phyloP scores from a whole-genome alignment of 2,888 invertebrate genomes.

The Spilarctia lutea region DNA sequence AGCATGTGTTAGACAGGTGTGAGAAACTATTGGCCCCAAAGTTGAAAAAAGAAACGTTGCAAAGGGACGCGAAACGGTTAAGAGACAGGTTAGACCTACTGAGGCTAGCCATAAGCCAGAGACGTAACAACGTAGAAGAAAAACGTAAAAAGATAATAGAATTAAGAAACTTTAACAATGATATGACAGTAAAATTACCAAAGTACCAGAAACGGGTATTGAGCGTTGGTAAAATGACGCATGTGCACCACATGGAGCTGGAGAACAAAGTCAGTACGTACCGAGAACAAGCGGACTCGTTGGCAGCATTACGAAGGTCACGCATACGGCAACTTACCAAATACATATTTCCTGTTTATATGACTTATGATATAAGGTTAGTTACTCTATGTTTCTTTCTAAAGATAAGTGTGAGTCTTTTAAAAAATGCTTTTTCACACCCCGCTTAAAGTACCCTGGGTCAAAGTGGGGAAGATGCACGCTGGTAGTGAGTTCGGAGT shows the following conservation, averaged over 20 bases:
- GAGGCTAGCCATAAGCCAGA: constrained; percentile 78
- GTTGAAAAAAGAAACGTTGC: constrained; percentile 73
- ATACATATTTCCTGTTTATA: constrained; percentile 83
- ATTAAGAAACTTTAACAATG: constrained; percentile 70
- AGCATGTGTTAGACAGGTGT: constrained; percentile 86
- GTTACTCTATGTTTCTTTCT: not conserved
- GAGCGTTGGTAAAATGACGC: constrained; percentile 70
- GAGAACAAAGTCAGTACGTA: constrained; percentile 67
- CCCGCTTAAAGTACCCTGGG: no score
- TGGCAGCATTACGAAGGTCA: constrained; percentile 74
- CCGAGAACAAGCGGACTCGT: constrained; percentile 66
- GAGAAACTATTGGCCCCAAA: constrained; percentile 74
- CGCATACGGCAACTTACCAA: constrained; percentile 78
- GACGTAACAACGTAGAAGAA: constrained; percentile 69
- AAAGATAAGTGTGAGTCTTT: not conserved
- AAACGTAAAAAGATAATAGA: constrained; percentile 65
- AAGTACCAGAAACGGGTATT: constrained; percentile 79
- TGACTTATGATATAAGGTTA: constrained; percentile 80
- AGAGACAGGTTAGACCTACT: constrained; percentile 77
- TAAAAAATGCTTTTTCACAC: no score
- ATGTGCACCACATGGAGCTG: constrained; percentile 68
- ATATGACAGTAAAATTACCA: constrained; percentile 73
- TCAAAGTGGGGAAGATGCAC: no score
- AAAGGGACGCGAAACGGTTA: constrained; percentile 77
- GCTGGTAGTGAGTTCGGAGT: no score